These are phyloP conservation scores for Lasioglossum morio DNA, from an alignment of 2,888 invertebrate species.

Conservation along the genomic window DNA sequence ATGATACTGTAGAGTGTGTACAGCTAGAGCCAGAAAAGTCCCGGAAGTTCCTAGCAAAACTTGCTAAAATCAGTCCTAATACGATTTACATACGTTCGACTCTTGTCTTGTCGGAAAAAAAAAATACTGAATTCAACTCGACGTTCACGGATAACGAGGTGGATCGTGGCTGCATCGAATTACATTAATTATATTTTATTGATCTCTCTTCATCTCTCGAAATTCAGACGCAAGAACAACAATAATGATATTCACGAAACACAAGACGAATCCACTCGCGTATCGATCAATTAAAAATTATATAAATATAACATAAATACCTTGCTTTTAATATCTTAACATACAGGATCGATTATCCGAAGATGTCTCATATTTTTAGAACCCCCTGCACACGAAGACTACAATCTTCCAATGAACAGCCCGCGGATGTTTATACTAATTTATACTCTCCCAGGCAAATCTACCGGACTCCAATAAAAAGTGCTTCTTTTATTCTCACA, in stretches of 20 bases:
- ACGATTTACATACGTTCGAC: not conserved
- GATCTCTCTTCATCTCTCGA: not conserved
- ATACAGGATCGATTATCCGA: not conserved
- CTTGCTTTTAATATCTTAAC: slow-evolving; percentile 3
- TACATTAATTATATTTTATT: not conserved
- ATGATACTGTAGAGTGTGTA: not conserved
- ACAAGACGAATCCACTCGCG: not conserved
- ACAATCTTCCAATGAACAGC: not conserved
- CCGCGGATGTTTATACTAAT: not conserved
- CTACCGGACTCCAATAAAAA: not conserved
- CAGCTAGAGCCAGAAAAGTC: not conserved
- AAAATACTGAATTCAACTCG: not conserved
- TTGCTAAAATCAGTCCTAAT: not conserved
- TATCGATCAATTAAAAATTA: not conserved
- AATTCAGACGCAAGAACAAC: not conserved
- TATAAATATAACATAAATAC: not conserved
- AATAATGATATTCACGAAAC: not conserved
- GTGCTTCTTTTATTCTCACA: not conserved
- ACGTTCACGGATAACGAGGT: not conserved
- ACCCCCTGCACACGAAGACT: not conserved
- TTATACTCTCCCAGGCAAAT: not conserved
- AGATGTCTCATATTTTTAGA: slow-evolving; percentile 2
- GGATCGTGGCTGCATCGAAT: not conserved
- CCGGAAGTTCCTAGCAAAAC: not conserved
- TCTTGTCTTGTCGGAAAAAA: not conserved